phyloP scores from a whole-genome alignment of 2,888 invertebrate genomes.

The Agonum fuliginosum region DNA sequence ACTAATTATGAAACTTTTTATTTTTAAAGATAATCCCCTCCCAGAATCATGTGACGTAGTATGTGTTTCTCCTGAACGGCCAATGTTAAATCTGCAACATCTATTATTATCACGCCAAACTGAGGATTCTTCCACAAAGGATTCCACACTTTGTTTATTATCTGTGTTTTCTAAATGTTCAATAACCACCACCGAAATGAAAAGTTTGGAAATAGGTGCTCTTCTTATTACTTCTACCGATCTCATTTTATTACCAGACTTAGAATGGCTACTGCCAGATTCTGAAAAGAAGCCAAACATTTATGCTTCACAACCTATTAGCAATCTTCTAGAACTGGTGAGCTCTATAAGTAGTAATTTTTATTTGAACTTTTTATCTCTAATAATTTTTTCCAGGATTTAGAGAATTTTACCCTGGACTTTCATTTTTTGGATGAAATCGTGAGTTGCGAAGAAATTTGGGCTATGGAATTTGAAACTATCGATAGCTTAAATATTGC shows the following conservation, averaged over 20 bases:
- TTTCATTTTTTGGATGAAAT: slow-evolving; percentile 75
- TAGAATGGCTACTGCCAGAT: slow-evolving; percentile 73
- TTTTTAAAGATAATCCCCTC: slow-evolving; percentile 69
- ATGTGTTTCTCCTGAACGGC: slow-evolving; percentile 69
- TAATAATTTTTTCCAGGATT: slow-evolving; percentile 66
- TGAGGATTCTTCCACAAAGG: slow-evolving; percentile 68
- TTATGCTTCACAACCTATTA: slow-evolving; percentile 73
- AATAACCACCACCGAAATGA: slow-evolving; percentile 68
- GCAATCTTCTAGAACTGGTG: slow-evolving; percentile 75
- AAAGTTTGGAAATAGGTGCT: slow-evolving; percentile 66
- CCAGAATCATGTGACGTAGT: slow-evolving; percentile 72
- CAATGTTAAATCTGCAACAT: slow-evolving; percentile 66
- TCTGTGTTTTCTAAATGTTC: slow-evolving; percentile 72
- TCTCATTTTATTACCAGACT: slow-evolving; percentile 72
- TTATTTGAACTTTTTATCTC: not conserved
- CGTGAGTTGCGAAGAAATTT: slow-evolving; percentile 72
- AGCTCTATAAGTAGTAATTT: slow-evolving; percentile 63
- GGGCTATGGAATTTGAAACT: slow-evolving; percentile 74
- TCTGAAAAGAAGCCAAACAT: slow-evolving; percentile 67
- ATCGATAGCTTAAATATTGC: slow-evolving; percentile 72
- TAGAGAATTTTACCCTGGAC: slow-evolving; percentile 67
- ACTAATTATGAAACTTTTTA: slow-evolving; percentile 4
- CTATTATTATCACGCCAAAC: slow-evolving; percentile 66
- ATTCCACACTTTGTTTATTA: slow-evolving; percentile 68
- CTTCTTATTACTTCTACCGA: slow-evolving; percentile 71